Evolutionary conservation across 2,113 vertebrate species (phyloP), one percentile per base, ranked within the genome.

Genomic region (Candoia aspera): DNA sequence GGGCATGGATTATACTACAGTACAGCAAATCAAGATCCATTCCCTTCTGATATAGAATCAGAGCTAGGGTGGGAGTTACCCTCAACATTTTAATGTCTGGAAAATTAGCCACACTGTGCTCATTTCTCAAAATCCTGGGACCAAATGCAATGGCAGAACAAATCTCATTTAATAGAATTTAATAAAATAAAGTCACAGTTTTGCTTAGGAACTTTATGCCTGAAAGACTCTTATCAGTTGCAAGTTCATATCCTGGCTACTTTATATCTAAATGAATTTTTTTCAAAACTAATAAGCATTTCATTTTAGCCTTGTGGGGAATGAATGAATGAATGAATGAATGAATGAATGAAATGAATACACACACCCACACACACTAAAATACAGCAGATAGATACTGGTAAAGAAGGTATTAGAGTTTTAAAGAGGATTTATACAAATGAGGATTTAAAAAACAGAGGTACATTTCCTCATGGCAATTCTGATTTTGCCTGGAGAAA

Each of bases 131-230:
- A 95, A 92, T 29, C 33, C 60, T 6, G 58, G 84, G 29, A 84
- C 87, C 93, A 95, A 84, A 46, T 13, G 86, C 89, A 24, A 95
- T 29, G 92, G n/a, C 91, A 95, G 94, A 95, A 92, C 93, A 96
- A 93, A 92, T 91, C 84, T 94, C 37, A 89, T 6, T 85, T 94
- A 97, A 94, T 92, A 54, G 93, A 93, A 95, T 93, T 93, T 84
- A 29, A 55, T 87, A 26, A 96, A 94, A 89, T 94, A 95, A 95
- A 49, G 90, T 3, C 5, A 92, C 46, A 93, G 55, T 93, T 97
- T 95, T 91, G 84, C 88, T 90, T 84, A 26, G 54, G 87, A 0
- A 0, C 59, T 95, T 93, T 15, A 92, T 55, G 87, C 68, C 93
- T 87, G 88, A 85, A 94, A 91, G n/a, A 1, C 87, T 83, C 92